Base-by-base conservation (phyloP, 1,140 invertebrate genomes). In the Drosophila ogumai region DNA sequence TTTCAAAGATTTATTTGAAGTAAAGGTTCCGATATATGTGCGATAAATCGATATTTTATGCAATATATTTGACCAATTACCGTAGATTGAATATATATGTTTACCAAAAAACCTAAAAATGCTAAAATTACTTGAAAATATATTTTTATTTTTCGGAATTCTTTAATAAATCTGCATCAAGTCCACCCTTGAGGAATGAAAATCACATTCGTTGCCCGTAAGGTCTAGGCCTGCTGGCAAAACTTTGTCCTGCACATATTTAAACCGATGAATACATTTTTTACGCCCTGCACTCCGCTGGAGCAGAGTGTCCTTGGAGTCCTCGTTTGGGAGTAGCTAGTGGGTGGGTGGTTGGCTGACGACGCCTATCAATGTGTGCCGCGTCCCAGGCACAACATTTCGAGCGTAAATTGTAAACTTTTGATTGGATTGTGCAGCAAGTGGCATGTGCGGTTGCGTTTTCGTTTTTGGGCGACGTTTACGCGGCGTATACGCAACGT, bases 361-460 rank as follows among this genome's bases (percentile, higher is more conserved):
- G 63, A 75, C 74, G 74, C 52, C 54, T 78, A 78, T 78, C 75
- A 78, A 78, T 78, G 75, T 65, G 77, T 63, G 81, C 63, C 61
- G 61, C 60, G 60, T 81, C 50, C 79, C 58, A 76, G 61, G 72
- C 76, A 74, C 65, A 72, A 81, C 81, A 88, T 88, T 90, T 90
- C 77, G 52, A 84, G 84, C 84, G 81, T 88, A 82, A 88, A 88
- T 88, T 88, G 80, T 85, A 88, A 88, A 88, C 84, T 88, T 88
- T 88, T 88, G 84, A 88, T 88, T 88, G 84, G 84, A 88, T 88
- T 88, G 85, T 84, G 82, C 82, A 82, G 75, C 79, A 81, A 81
- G 78, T 86, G 69, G 81, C 57, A 67, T 79, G 81, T 82, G 81
- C 66, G 72, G 56, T 67, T 79, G 68, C 55, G 68, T 60, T 75